Conservation (phyloP, 2,797 vertebrate genomes). For the Parotocinclus haroldoi region DNA sequence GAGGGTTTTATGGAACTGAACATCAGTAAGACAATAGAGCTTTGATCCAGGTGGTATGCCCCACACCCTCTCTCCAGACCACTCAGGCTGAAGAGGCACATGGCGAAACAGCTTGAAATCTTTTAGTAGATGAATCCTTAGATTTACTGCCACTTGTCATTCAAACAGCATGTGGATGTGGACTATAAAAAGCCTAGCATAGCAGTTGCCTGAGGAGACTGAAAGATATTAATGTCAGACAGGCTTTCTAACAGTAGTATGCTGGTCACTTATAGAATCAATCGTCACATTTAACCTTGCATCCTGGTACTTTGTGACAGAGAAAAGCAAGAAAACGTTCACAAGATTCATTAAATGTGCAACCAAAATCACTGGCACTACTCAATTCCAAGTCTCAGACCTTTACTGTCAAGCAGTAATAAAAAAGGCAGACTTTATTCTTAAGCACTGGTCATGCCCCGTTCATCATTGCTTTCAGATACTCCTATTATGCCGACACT, state of each 20-base stretch:
- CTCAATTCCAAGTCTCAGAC: not conserved
- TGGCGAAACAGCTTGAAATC: not conserved
- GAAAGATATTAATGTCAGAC: not conserved
- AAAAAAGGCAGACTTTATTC: not conserved
- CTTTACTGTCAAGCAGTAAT: not conserved
- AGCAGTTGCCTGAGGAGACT: not conserved
- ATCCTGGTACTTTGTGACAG: not conserved
- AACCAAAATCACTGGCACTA: not conserved
- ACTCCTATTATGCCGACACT: not conserved
- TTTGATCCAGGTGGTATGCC: not conserved
- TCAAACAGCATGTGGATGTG: not conserved
- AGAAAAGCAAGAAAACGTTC: not conserved
- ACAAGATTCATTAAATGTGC: too few relatives aligned
- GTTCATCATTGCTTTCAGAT: not conserved
- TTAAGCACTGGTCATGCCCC: not conserved
- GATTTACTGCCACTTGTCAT: not conserved
- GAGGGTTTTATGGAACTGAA: not conserved
- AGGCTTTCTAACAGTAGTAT: constrained; percentile 2
- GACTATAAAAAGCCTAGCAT: not conserved
- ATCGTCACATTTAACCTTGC: not conserved
- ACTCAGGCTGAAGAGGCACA: not conserved
- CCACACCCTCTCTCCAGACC: not conserved
- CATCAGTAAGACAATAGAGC: not conserved
- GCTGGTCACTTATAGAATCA: not conserved
- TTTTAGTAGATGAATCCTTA: not conserved